Conservation (phyloP, 2,113 vertebrate genomes). For the Urocynchramus pylzowi region DNA sequence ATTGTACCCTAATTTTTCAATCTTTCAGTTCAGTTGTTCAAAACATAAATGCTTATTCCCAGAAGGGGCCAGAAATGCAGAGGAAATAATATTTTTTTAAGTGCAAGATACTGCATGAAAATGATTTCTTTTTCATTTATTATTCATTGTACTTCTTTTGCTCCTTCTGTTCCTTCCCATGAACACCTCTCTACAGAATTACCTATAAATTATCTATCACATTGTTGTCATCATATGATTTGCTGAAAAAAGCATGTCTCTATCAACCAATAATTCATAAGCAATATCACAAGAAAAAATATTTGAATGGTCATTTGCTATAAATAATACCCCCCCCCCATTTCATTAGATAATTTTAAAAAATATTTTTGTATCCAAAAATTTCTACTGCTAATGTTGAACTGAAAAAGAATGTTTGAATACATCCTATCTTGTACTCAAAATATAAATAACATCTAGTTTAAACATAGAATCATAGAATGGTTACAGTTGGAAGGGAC, state of each 20-base stretch:
- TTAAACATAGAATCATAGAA: background rate
- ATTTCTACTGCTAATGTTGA: background rate
- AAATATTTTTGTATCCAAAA: background rate
- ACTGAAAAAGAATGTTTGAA: background rate
- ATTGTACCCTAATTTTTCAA: background rate
- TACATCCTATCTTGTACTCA: background rate
- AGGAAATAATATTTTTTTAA: background rate
- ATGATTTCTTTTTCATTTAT: background rate
- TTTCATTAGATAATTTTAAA: background rate
- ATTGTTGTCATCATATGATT: background rate
- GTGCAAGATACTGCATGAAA: background rate
- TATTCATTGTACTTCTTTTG: background rate
- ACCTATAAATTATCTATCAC: background rate
- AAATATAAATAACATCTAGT: background rate
- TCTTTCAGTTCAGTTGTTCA: background rate
- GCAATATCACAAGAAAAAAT: background rate
- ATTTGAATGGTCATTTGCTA: background rate
- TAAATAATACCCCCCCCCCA: background rate
- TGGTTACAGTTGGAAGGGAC: background rate
- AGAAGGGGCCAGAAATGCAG: background rate
- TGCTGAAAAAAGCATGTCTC: background rate
- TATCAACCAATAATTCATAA: background rate
- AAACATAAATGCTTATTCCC: background rate
- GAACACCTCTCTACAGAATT: background rate
- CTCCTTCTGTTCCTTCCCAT: background rate